These are phyloP conservation scores for Andrena haemorrhoa DNA, from an alignment of 2,888 invertebrate species.

Conservation along the genomic window DNA sequence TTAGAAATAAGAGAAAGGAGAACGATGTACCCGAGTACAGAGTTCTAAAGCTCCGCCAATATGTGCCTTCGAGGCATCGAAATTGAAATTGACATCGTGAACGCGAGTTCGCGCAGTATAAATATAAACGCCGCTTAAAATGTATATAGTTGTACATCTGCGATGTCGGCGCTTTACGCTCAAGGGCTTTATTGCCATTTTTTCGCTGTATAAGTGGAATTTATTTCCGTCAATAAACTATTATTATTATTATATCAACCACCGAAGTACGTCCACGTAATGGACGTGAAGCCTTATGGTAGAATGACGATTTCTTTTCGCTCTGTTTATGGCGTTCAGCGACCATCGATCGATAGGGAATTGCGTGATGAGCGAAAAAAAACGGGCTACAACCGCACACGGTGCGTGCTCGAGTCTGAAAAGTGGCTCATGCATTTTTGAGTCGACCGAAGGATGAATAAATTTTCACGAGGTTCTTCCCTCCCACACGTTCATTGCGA, in stretches of 20 bases:
- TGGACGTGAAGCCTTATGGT: constrained; percentile 51
- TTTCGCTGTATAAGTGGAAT: no score
- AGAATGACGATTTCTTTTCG: constrained; percentile 59
- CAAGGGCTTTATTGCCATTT: no score
- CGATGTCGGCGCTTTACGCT: no score
- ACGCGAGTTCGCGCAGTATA: constrained; percentile 24
- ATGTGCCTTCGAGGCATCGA: no score
- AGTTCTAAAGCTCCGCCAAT: neutral
- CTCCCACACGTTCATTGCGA: neutral
- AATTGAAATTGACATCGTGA: neutral
- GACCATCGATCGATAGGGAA: constrained; percentile 52
- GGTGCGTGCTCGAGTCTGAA: neutral
- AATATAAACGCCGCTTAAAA: constrained; percentile 51
- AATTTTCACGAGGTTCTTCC: neutral
- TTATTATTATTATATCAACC: constrained; percentile 13
- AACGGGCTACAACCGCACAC: constrained; percentile 9
- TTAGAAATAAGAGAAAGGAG: no score
- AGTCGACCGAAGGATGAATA: neutral
- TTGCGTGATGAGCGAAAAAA: constrained; percentile 47
- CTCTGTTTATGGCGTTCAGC: constrained; percentile 60
- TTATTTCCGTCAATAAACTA: no score
- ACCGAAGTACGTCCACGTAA: constrained; percentile 30
- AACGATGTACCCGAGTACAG: neutral
- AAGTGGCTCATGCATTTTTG: neutral
- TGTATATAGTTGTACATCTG: constrained; percentile 4